These are phyloP conservation scores for Lacerta bilineata DNA, from an alignment of 2,797 vertebrate species.

Conservation along the genomic window DNA sequence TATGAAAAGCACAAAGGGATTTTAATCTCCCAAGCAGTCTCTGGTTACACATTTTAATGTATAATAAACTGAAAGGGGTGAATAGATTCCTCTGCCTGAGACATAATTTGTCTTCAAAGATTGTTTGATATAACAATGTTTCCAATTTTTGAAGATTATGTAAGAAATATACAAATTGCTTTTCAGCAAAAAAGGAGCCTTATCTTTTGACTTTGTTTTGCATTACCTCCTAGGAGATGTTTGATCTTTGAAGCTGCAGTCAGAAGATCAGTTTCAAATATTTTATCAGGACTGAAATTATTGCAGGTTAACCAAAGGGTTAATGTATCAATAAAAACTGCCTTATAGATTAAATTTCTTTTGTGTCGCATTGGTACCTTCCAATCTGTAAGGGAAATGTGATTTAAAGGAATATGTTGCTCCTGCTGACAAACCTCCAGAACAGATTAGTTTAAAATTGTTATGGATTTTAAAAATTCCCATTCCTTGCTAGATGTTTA, in stretches of 20 bases:
- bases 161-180: slow-evolving; percentile 29
- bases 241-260: background rate
- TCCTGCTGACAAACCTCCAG: background rate
- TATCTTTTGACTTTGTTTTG: slow-evolving; percentile 11
- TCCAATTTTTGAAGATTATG: slow-evolving; percentile 37
- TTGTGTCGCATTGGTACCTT: background rate
- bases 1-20: slow-evolving; percentile 37
- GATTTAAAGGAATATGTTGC: slow-evolving; percentile 18
- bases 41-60: slow-evolving; percentile 41
- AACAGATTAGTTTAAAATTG: slow-evolving; percentile 18
- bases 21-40: slow-evolving; percentile 30
- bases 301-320: slow-evolving; percentile 4
- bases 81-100: slow-evolving; percentile 37
- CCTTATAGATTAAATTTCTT: slow-evolving; percentile 35
- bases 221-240: slow-evolving; percentile 1
- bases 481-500: background rate
- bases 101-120: slow-evolving; percentile 40
- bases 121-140: slow-evolving; percentile 34
- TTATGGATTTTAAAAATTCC: slow-evolving; percentile 40
- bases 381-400: slow-evolving; percentile 41
- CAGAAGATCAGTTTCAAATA: slow-evolving; percentile 1
- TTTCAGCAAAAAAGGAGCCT: slow-evolving; percentile 29
- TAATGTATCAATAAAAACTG: slow-evolving; percentile 39
- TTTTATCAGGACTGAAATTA: slow-evolving; percentile 25
- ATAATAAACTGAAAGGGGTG: slow-evolving; percentile 45